phyloP scores from a whole-genome alignment of 2,797 vertebrate species.

The Clarias laeviceps region DNA sequence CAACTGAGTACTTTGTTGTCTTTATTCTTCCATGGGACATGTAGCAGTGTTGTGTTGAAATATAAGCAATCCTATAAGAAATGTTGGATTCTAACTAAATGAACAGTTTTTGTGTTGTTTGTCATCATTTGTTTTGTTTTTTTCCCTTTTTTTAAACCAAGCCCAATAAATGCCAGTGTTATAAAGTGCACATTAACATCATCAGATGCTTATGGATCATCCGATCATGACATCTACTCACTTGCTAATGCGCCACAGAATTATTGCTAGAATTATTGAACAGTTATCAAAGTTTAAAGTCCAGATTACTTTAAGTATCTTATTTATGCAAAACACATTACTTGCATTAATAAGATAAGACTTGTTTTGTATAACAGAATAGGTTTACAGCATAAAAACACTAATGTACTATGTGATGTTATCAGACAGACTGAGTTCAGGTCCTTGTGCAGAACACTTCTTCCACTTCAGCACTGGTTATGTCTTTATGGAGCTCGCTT shows the following conservation, averaged over 20 bases:
- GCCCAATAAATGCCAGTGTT: constrained; percentile 4
- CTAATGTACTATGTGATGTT: not conserved
- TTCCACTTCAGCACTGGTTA: too few relatives aligned
- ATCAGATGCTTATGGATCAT: not conserved
- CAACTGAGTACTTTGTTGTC: not conserved
- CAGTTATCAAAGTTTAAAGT: not conserved
- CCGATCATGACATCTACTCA: too few relatives aligned
- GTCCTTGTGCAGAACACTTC: not conserved
- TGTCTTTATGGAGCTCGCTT: too few relatives aligned
- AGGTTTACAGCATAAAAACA: not conserved
- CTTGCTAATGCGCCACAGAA: not conserved
- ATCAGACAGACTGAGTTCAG: too few relatives aligned
- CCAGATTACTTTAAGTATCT: not conserved
- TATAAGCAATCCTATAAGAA: constrained; percentile 26
- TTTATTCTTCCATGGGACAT: constrained; percentile 3
- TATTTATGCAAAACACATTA: not conserved
- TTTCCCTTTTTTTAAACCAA: not conserved
- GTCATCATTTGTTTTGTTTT: not conserved
- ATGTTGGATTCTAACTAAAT: not conserved
- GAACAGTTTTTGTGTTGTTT: not conserved
- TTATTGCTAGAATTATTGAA: not conserved
- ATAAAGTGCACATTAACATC: not conserved
- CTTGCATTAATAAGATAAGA: not conserved
- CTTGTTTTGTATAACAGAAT: not conserved
- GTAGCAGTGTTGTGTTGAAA: constrained; percentile 21